Evolutionary conservation across 2,797 vertebrate genomes (phyloP), one percentile per base, ranked within the genome.

Genomic region (Coranthus polyacanthus): DNA sequence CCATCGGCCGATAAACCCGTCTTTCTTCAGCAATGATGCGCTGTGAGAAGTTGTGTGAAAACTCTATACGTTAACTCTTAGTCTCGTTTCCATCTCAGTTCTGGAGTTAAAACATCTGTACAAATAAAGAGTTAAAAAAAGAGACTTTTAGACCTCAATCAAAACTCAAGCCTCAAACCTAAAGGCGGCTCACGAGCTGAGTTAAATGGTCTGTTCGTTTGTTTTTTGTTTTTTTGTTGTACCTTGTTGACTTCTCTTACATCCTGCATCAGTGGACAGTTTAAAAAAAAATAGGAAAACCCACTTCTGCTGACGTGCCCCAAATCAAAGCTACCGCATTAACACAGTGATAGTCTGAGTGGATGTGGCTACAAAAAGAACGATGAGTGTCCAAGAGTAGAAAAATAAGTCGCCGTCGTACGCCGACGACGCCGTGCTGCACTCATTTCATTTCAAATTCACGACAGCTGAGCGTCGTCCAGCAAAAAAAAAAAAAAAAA

Each of bases 301-400:
- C 49, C 67, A 71, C 55, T 72, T 85, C 21, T 47, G 47, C 79
- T 47, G 64, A 69, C 49, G 69, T 61, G 51, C 51, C 75, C 16
- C 54, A 65, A 58, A 42, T 75, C 43, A 72, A 73, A 41, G 83
- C 85, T 87, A 81, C 84, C 41, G 55, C 57, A 54, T 79, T 47
- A 55, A 78, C 88, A 90, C 86, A 86, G 85, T 90, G 83, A 90
- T 81, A 63, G 72, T 83, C 80, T 78, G 79, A 81, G 51, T 39
- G 62, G 74, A 87, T 73, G 73, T 66, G 72, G 84, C 81, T 82
- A 89, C 80, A 71, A 45, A 87, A 72, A 68, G 15, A 69, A 75
- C 2, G 26, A 15, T 20, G 20, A 32, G 51, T 12, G 45, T 44
- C 10, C 36, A 60, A 60, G 50, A 58, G 47, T 73, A 70, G 42